Conservation (phyloP, 2,113 vertebrate species). For the Barbus barbus region DNA sequence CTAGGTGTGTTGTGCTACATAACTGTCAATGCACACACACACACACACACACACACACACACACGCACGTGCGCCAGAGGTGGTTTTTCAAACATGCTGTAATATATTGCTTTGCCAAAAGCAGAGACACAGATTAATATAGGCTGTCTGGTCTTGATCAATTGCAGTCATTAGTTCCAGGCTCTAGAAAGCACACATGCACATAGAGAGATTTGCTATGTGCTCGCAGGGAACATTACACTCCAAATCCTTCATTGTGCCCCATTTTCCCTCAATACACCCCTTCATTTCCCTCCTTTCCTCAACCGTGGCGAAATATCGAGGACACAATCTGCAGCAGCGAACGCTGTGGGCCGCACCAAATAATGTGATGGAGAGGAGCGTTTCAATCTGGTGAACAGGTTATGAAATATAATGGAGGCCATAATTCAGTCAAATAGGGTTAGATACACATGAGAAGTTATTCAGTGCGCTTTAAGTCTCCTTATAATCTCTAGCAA, state of each 20-base stretch:
- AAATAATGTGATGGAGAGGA: constrained; percentile 10
- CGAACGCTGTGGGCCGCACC: neutral
- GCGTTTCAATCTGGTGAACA: neutral
- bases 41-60: constrained; percentile 12
- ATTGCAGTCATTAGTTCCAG: constrained; percentile 49
- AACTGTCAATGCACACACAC: neutral
- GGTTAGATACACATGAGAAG: constrained; percentile 16
- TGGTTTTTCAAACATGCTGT: neutral
- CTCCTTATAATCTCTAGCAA: neutral
- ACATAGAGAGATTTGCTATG: constrained; percentile 26
- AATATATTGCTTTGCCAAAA: neutral
- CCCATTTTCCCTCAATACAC: constrained; percentile 64
- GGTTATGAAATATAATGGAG: constrained; percentile 14
- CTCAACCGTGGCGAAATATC: neutral
- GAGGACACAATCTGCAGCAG: constrained; percentile 1
- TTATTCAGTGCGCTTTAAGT: neutral
- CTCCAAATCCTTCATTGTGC: constrained; percentile 69
- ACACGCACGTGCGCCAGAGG: neutral
- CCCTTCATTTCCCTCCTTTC: constrained; percentile 20
- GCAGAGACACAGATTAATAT: constrained; percentile 47
- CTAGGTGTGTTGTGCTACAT: too few species aligned
- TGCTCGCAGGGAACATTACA: constrained; percentile 62
- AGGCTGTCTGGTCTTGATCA: constrained; percentile 49
- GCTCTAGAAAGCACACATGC: constrained; percentile 23
- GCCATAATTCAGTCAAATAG: neutral